A percentile compares a stretch with the other conserved stretches of the same genome.
Conservation (phyloP, 2,797 vertebrate genomes). For the Lagodon rhomboides region DNA sequence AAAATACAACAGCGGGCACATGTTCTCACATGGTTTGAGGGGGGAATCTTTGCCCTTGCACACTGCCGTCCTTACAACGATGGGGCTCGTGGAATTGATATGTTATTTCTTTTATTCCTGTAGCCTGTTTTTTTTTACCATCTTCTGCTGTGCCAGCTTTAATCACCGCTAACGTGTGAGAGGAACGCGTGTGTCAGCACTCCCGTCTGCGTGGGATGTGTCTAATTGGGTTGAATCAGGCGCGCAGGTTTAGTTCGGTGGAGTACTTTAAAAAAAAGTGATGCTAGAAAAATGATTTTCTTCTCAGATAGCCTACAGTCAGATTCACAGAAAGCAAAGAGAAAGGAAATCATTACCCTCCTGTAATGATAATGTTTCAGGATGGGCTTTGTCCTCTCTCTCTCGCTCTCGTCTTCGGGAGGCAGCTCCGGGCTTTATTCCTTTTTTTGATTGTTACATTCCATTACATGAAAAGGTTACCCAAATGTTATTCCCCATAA, state of each 20-base stretch:
- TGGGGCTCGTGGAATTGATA: background rate
- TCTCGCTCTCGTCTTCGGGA: conserved; percentile 65
- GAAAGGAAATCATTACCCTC: conserved; percentile 72
- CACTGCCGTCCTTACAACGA: conserved; percentile 1
- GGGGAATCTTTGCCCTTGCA: conserved; percentile 1
- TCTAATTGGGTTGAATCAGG: conserved; percentile 65
- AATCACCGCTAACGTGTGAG: conserved; percentile 31
- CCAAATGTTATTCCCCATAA: conserved; percentile 68
- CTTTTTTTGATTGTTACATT: conserved; percentile 73
- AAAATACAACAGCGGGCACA: conserved; percentile 34
- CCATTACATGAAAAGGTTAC: conserved; percentile 73
- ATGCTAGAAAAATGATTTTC: conserved; percentile 61
- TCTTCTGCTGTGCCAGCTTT: conserved; percentile 27
- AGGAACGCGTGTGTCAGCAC: conserved; percentile 35
- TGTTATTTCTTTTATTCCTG: conserved; percentile 24
- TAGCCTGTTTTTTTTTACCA: conserved; percentile 14
- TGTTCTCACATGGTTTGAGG: conserved; percentile 31
- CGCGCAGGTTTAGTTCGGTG: conserved; percentile 39
- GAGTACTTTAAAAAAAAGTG: conserved; percentile 54
- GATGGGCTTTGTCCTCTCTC: conserved; percentile 69
- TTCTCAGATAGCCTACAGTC: conserved; percentile 58
- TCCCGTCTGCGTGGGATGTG: conserved; percentile 19
- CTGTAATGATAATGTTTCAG: conserved; percentile 74
- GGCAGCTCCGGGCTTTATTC: conserved; percentile 63
- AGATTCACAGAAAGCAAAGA: conserved; percentile 64